Percentiles rank a stretch among this genome's conserved stretches.
phyloP scores from a whole-genome alignment of 2,113 vertebrate species.

The Chamaea fasciata region DNA sequence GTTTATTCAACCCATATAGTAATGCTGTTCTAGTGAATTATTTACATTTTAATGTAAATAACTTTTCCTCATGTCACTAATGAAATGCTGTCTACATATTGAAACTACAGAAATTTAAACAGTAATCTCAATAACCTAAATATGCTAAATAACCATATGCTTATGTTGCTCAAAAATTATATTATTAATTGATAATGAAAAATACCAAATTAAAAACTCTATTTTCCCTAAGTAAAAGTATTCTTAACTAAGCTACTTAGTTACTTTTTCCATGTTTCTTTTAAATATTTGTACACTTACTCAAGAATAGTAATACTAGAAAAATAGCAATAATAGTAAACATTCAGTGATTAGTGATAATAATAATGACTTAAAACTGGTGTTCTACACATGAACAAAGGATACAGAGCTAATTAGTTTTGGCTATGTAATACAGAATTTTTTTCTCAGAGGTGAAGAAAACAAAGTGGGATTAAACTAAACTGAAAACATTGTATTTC shows the following conservation, averaged over 20 bases:
- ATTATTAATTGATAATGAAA: background rate
- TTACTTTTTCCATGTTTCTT: background rate
- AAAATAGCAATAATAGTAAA: too few species aligned
- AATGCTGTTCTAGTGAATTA: background rate
- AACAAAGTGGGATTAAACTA: background rate
- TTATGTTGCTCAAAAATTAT: background rate
- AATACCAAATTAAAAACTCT: background rate
- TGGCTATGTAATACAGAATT: background rate
- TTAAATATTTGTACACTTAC: background rate
- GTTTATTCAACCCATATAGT: background rate
- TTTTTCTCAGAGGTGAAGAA: background rate
- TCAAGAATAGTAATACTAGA: background rate
- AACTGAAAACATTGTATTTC: background rate
- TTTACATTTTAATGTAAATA: background rate
- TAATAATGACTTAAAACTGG: background rate
- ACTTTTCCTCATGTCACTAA: background rate
- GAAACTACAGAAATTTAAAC: background rate
- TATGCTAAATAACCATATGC: background rate
- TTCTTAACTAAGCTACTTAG: background rate
- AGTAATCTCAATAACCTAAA: background rate
- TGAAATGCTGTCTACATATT: background rate
- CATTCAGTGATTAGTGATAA: background rate
- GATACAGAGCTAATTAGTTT: background rate
- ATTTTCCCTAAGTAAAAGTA: background rate
- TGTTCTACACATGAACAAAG: background rate